Evolutionary conservation across 2,888 invertebrate genomes (phyloP).

Genomic region (Oligia fasciuncula): DNA sequence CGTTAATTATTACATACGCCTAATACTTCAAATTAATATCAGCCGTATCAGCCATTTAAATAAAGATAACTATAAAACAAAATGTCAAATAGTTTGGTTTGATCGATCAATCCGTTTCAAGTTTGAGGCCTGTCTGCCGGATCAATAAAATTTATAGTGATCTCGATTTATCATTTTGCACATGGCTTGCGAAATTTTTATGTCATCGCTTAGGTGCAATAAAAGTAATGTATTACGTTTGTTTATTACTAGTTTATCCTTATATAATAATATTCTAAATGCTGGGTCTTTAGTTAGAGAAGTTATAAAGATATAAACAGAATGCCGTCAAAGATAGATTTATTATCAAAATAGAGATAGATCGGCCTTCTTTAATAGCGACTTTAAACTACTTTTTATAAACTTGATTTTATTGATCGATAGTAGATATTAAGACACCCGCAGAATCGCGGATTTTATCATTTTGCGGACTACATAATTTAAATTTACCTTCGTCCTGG

Average conservation of each 20-base stretch:
- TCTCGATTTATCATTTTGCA: conserved; percentile 39
- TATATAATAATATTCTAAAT: conserved; percentile 4
- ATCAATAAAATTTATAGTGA: conserved; percentile 51
- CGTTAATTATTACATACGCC: conserved; percentile 45
- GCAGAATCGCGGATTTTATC: background rate
- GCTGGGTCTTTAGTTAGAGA: background rate
- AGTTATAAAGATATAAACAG: conserved; percentile 7
- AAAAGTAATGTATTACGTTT: conserved; percentile 15
- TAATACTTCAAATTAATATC: conserved; percentile 37
- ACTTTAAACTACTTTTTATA: background rate
- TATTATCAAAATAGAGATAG: conserved; percentile 17
- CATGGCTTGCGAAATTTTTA: conserved; percentile 31
- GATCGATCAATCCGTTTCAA: conserved; percentile 52
- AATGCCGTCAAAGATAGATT: background rate
- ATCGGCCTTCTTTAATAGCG: background rate
- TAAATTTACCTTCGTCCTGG: background rate
- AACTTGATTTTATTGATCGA: conserved; percentile 3
- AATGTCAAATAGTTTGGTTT: conserved; percentile 49
- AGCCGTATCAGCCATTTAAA: conserved; percentile 30
- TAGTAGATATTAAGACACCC: background rate
- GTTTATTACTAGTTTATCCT: conserved; percentile 30
- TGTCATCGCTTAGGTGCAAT: conserved; percentile 21
- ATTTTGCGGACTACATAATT: background rate
- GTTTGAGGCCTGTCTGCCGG: conserved; percentile 39
- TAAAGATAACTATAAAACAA: conserved; percentile 42